Percentiles rank a stretch among this genome's conserved stretches.
These are phyloP conservation scores for Erannis defoliaria DNA, from an alignment of 2,888 invertebrate species.

Conservation along the genomic window DNA sequence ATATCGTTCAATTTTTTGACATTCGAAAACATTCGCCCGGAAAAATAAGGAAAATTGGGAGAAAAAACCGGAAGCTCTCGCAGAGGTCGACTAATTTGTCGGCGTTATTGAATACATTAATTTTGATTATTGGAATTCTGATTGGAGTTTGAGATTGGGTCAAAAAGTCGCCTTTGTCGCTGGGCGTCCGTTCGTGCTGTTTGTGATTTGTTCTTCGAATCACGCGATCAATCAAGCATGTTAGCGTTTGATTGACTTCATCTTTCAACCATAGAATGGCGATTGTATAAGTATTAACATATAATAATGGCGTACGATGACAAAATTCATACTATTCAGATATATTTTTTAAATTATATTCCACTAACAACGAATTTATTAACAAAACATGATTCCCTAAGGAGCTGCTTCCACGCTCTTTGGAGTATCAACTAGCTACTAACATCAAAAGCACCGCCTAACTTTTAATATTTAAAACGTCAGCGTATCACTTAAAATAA, in stretches of 20 bases:
- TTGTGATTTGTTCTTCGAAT: conserved; percentile 20
- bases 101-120: conserved; percentile 49
- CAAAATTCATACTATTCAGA: too few relatives aligned
- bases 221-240: conserved; percentile 2
- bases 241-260: conserved; percentile 11
- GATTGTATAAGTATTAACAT: background rate
- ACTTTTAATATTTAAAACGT: conserved; percentile 66
- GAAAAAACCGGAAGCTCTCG: conserved; percentile 41
- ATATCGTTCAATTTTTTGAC: conserved; percentile 74
- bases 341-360: conserved; percentile 5
- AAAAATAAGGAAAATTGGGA: conserved; percentile 53
- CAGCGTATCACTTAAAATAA: conserved; percentile 75
- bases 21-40: conserved; percentile 62
- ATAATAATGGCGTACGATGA: background rate
- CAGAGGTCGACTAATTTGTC: conserved; percentile 46
- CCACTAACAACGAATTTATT: conserved; percentile 12
- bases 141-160: conserved; percentile 44
- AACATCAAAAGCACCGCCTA: conserved; percentile 49
- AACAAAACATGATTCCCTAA: conserved; percentile 39
- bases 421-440: conserved; percentile 33
- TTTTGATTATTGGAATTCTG: conserved; percentile 48
- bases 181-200: conserved; percentile 27
- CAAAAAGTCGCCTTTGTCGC: conserved; percentile 27
- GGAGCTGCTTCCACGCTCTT: conserved; percentile 37
- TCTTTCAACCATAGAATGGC: background rate